phyloP scores from a whole-genome alignment of 2,888 invertebrate genomes.

The Eupelmus urozonus region DNA sequence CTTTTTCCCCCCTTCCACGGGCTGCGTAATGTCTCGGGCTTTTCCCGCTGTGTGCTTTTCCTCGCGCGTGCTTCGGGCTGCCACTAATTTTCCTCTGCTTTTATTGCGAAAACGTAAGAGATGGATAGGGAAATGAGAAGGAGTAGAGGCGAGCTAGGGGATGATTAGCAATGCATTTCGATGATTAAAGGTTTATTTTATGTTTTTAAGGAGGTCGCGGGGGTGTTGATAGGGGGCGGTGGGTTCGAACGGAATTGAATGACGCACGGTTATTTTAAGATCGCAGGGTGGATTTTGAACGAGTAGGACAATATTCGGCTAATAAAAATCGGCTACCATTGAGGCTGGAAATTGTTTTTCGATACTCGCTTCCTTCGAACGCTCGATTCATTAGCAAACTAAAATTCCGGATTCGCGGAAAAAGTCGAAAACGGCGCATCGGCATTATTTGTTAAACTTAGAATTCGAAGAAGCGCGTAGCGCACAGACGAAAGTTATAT shows the following conservation, averaged over 20 bases:
- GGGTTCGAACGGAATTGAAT: too few species aligned
- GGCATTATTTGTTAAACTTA: slow-evolving; percentile 1
- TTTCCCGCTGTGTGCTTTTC: not conserved
- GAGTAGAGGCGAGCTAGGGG: not conserved
- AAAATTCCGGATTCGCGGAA: too few species aligned
- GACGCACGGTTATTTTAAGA: too few species aligned
- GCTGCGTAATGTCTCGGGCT: not conserved
- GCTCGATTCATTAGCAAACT: too few species aligned
- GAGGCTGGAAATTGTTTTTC: too few species aligned
- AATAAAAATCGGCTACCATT: too few species aligned
- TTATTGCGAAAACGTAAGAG: not conserved
- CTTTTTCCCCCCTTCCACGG: not conserved
- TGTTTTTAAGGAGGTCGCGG: not conserved
- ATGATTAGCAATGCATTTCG: slow-evolving; percentile 23
- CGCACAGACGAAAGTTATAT: not conserved
- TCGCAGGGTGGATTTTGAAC: too few species aligned
- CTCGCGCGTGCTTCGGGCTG: not conserved
- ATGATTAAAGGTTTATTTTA: slow-evolving; percentile 16
- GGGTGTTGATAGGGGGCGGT: too few species aligned
- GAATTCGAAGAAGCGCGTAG: not conserved
- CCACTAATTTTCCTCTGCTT: not conserved
- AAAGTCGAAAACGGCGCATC: not conserved
- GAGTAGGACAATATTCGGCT: too few species aligned
- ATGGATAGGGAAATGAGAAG: not conserved
- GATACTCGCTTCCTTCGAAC: too few species aligned